Evolutionary conservation across 2,113 vertebrate species (phyloP).

Genomic region (Passerina amoena): DNA sequence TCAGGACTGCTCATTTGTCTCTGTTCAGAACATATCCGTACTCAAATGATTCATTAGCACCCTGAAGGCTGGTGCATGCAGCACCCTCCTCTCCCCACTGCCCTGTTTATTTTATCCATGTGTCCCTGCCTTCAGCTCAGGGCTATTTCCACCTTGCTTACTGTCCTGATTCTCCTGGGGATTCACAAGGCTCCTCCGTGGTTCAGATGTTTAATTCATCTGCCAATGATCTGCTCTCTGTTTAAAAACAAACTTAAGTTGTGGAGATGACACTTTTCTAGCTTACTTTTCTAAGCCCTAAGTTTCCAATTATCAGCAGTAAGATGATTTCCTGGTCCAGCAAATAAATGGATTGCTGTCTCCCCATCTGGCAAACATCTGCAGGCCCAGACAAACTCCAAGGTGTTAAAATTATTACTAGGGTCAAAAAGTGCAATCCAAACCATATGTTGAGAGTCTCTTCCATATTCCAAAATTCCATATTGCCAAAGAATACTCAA

Average conservation of each 20-base stretch:
- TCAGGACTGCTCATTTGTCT: slow-evolving; percentile 45
- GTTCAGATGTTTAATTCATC: slow-evolving; percentile 38
- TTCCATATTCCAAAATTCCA: neutral
- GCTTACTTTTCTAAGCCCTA: neutral
- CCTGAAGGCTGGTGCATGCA: neutral
- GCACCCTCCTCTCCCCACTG: neutral
- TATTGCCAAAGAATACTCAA: neutral
- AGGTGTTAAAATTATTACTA: neutral
- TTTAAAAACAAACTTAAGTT: neutral
- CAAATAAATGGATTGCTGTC: neutral
- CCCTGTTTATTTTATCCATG: slow-evolving; percentile 13
- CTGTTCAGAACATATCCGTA: neutral
- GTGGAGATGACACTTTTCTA: neutral
- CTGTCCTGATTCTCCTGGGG: neutral
- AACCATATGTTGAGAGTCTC: neutral
- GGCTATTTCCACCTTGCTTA: slow-evolving; percentile 13
- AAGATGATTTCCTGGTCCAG: neutral
- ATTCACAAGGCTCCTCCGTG: neutral
- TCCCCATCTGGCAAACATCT: neutral
- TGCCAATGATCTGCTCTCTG: neutral
- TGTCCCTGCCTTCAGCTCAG: neutral
- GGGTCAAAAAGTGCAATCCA: neutral
- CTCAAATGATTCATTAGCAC: slow-evolving; percentile 23
- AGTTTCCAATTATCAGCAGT: neutral
- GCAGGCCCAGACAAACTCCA: neutral